Evolutionary conservation across 2,113 vertebrate genomes (phyloP).

Genomic region (Campylomormyrus tamandua): DNA sequence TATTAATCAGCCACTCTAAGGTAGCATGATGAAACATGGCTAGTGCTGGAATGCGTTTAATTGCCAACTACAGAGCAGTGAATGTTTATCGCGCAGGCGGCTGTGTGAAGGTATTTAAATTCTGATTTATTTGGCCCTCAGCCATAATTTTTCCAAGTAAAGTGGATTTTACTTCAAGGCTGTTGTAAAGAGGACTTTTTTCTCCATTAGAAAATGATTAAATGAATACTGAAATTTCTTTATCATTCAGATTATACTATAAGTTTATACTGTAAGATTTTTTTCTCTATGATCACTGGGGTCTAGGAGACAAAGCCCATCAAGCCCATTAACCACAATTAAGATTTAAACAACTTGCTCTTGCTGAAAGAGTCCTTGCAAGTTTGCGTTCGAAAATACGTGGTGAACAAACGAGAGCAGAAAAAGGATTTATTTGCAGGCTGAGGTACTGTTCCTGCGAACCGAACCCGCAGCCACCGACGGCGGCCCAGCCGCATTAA

Average conservation of each 20-base stretch:
- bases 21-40: neutral
- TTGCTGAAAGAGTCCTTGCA: neutral
- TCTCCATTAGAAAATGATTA: neutral
- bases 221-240: neutral
- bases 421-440: neutral
- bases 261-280: neutral
- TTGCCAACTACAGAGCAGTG: neutral
- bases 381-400: neutral
- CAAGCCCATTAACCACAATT: neutral
- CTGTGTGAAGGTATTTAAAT: neutral
- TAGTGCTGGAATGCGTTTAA: neutral
- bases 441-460: neutral
- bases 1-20: neutral
- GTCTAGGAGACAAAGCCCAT: no score
- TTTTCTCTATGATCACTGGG: neutral
- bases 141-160: neutral
- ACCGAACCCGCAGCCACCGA: neutral
- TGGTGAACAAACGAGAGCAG: neutral
- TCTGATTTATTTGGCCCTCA: neutral
- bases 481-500: neutral
- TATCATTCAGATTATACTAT: neutral
- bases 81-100: neutral
- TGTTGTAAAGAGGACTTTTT: neutral
- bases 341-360: neutral
- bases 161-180: neutral